Evolutionary conservation across 2,797 vertebrate genomes (phyloP), one percentile per base, ranked within the genome.

Genomic region (Sebastes vulpes): DNA sequence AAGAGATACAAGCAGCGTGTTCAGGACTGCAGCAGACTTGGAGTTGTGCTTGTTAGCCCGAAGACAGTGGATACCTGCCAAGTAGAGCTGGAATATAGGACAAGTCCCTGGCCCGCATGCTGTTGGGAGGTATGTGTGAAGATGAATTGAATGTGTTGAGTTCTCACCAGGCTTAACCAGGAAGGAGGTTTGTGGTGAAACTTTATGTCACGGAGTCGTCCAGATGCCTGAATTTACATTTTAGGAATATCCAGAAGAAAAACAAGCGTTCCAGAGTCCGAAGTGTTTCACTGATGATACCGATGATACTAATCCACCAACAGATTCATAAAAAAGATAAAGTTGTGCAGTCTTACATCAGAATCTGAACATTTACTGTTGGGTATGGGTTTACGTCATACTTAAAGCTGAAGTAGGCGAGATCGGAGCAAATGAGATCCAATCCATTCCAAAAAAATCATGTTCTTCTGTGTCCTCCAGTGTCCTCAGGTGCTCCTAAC

Each of bases 81-180:
- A 54, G 63, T 59, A 75, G 48, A 81, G 53, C 68, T 81, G 65
- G 57, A 77, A 90, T 81, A 79, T 56, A 72, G 77, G 76, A 86
- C 83, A 65, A 29, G 71, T 89, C 53, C 64, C 56, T 29, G 60
- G 60, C 61, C 46, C 76, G 68, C 38, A 48, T 57, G 69, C 77
- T 79, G 52, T 3, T 56, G 11, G 48, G 61, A 79, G 65, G 72
- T 54, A 71, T 28, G 67, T 70, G 77, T 63, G 61, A 76, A 65
- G 72, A 72, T 58, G 26, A 72, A 76, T 14, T 42, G 9, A 82
- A 66, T 67, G 2, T 73, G 26, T 61, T 66, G 79, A 64, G 56
- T 66, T 79, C 54, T 76, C 67, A 63, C 54, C 14, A 48, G 54
- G 54, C 32, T 63, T 52, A 26, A 26, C 29, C 70, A 56, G 50